phyloP scores from a whole-genome alignment of 2,113 vertebrate genomes.

The Pteropus alecto region DNA sequence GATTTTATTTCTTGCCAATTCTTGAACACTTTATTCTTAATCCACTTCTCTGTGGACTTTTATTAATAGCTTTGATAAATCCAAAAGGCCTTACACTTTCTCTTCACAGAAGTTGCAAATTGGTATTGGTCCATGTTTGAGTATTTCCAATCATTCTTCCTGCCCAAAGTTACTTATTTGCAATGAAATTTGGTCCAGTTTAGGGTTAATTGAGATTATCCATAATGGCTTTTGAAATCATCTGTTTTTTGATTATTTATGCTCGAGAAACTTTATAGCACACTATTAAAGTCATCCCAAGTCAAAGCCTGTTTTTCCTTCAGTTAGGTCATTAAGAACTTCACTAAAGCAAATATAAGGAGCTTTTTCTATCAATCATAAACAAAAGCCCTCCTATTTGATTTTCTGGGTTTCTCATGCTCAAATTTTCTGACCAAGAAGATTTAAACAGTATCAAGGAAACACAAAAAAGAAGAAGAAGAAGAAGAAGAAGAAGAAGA shows the following conservation, averaged over 20 bases:
- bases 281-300: neutral
- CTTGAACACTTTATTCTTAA: constrained; percentile 75
- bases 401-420: constrained; percentile 22
- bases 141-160: constrained; percentile 2
- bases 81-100: constrained; percentile 54
- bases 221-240: constrained; percentile 24
- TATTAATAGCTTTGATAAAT: constrained; percentile 70
- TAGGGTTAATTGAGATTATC: neutral
- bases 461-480: neutral
- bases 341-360: neutral
- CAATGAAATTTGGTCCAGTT: constrained; percentile 19
- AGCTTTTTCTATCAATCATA: constrained; percentile 20
- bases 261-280: neutral
- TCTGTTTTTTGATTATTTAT: constrained; percentile 23
- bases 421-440: constrained; percentile 7
- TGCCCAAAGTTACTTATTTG: constrained; percentile 20
- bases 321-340: neutral
- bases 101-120: constrained; percentile 44
- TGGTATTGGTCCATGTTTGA: constrained; percentile 51
- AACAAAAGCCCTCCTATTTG: neutral
- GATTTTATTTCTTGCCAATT: constrained; percentile 68
- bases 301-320: constrained; percentile 33
- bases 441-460: neutral
- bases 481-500: too few species aligned
- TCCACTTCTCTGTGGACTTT: constrained; percentile 62